Conservation (phyloP, 2,113 vertebrate genomes). For the Daboia siamensis region DNA sequence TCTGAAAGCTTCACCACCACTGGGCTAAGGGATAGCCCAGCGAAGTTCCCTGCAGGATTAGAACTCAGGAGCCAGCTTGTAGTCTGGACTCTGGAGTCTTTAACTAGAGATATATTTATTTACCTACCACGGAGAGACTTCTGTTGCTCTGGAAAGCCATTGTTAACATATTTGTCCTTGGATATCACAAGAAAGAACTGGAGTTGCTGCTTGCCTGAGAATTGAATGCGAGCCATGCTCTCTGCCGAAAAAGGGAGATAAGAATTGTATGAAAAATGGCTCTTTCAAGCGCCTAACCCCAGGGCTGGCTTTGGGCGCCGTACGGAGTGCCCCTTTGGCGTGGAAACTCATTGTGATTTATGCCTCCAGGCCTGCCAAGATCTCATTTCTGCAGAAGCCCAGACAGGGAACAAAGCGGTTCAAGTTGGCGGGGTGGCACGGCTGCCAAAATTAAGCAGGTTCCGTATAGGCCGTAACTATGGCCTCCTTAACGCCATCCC, state of each 20-base stretch:
- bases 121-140: neutral
- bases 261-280: neutral
- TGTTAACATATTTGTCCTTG: neutral
- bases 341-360: neutral
- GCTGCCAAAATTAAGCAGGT: too few relatives aligned
- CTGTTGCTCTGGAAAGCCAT: neutral
- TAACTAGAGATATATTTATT: neutral
- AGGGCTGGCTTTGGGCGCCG: neutral
- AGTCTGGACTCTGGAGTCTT: neutral
- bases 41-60: neutral
- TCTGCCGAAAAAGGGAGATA: neutral
- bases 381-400: neutral
- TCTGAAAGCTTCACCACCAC: too few relatives aligned
- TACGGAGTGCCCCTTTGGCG: neutral
- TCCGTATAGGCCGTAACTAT: rapidly evolving
- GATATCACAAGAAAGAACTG: neutral
- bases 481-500: neutral
- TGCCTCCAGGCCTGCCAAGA: neutral
- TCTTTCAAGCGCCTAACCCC: neutral
- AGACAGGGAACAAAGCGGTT: neutral
- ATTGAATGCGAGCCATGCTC: neutral
- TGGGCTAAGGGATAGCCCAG: neutral
- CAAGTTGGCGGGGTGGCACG: neutral
- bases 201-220: neutral
- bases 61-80: neutral